phyloP scores from a whole-genome alignment of 1,140 invertebrate genomes.

The Papilio glaucus region DNA sequence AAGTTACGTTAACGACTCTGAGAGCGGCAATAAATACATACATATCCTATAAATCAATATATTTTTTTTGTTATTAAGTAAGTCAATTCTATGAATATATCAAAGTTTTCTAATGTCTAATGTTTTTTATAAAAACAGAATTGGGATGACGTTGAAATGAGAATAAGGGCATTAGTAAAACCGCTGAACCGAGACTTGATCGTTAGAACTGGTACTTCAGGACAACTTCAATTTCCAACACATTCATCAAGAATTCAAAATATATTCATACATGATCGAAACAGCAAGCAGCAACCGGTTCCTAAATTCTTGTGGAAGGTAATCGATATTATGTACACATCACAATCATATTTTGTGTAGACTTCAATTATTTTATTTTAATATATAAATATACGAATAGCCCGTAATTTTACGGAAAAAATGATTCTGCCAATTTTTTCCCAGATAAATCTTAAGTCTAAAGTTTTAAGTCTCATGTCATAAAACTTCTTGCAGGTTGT shows the following conservation, averaged over 20 bases:
- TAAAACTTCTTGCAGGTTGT: constrained; percentile 56
- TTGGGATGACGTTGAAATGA: constrained; percentile 64
- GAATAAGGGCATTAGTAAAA: constrained; percentile 53
- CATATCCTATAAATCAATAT: too few relatives aligned
- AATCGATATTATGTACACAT: constrained; percentile 2
- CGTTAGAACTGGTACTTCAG: constrained; percentile 58
- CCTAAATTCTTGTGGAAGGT: constrained; percentile 73
- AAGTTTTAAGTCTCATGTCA: neutral
- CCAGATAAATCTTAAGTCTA: too few relatives aligned
- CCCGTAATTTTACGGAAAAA: too few relatives aligned
- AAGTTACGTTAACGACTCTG: too few relatives aligned
- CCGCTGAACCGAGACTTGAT: constrained; percentile 44
- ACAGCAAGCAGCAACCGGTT: constrained; percentile 44
- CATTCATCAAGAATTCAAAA: neutral
- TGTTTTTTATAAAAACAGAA: constrained; percentile 49
- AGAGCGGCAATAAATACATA: too few relatives aligned
- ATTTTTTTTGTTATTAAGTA: too few relatives aligned
- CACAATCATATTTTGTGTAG: neutral
- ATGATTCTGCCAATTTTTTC: too few relatives aligned
- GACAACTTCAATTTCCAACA: constrained; percentile 42
- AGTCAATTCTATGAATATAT: too few relatives aligned
- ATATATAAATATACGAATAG: too few relatives aligned
- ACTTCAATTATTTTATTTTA: too few relatives aligned
- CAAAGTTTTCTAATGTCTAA: too few relatives aligned
- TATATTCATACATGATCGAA: constrained; percentile 37